Evolutionary conservation across 2,888 invertebrate genomes (phyloP).

Genomic region (Cryptocephalus moraei): DNA sequence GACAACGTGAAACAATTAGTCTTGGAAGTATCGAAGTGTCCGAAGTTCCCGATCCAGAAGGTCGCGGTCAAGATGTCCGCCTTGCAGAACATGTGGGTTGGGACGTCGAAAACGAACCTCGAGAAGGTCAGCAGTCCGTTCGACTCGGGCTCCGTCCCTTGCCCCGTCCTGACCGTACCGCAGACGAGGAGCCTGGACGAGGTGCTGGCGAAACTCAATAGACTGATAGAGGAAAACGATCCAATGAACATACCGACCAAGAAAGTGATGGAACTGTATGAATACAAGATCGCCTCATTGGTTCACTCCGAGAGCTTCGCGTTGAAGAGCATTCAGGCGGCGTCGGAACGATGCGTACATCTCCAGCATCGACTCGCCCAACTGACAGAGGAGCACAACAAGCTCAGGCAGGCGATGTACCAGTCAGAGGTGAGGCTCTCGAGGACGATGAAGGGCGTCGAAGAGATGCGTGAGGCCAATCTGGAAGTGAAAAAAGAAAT

Average conservation of each 20-base stretch:
- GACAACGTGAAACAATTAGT: slow-evolving; percentile 36
- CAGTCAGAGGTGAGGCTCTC: slow-evolving; percentile 43
- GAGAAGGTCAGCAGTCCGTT: slow-evolving; percentile 1
- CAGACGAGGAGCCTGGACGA: slow-evolving; percentile 30
- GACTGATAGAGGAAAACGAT: slow-evolving; percentile 23
- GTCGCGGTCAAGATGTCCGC: slow-evolving; percentile 24
- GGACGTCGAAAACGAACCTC: background rate
- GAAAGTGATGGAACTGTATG: slow-evolving; percentile 62
- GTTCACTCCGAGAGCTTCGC: slow-evolving; percentile 42
- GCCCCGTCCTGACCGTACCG: slow-evolving; percentile 26
- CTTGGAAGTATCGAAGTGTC: slow-evolving; percentile 30
- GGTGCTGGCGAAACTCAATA: slow-evolving; percentile 23
- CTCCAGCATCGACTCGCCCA: slow-evolving; percentile 43
- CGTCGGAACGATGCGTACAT: slow-evolving; percentile 40
- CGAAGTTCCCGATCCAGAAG: slow-evolving; percentile 22
- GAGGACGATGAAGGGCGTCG: slow-evolving; percentile 31
- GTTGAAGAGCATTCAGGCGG: slow-evolving; percentile 42
- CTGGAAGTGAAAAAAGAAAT: slow-evolving; percentile 5
- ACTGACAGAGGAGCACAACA: slow-evolving; percentile 39
- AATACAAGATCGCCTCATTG: slow-evolving; percentile 54
- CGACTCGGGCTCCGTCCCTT: slow-evolving; percentile 11
- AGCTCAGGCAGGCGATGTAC: slow-evolving; percentile 41
- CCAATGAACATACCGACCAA: slow-evolving; percentile 51
- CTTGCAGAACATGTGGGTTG: slow-evolving; percentile 17
- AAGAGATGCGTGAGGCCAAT: slow-evolving; percentile 9